phyloP scores from a whole-genome alignment of 2,113 vertebrate genomes.

The Trematocara macrostoma region DNA sequence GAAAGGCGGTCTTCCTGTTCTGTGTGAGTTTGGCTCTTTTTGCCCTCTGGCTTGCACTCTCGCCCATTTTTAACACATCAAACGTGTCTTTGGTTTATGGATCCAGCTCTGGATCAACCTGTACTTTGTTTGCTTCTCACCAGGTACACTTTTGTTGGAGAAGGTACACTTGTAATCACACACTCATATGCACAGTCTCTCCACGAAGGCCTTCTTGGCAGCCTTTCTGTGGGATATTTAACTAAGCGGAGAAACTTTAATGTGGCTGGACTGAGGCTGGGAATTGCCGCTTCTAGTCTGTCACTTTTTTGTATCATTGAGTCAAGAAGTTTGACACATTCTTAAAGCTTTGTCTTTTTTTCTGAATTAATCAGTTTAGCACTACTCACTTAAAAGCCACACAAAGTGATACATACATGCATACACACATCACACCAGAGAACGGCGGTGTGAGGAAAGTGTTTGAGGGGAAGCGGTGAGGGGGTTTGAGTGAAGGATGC shows the following conservation, averaged over 20 bases:
- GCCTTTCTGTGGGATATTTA: slow-evolving; percentile 27
- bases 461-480: not conserved
- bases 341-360: not conserved
- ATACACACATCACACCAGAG: not conserved
- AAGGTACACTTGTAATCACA: slow-evolving; percentile 9
- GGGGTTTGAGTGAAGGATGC: not conserved
- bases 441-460: not conserved
- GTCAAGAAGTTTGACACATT: not conserved
- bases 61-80: slow-evolving; percentile 51
- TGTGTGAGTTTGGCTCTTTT: slow-evolving; percentile 28
- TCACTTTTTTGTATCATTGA: not conserved
- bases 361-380: not conserved
- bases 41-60: slow-evolving; percentile 37
- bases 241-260: slow-evolving; percentile 22
- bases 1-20: slow-evolving; percentile 57
- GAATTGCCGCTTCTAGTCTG: slow-evolving; percentile 3
- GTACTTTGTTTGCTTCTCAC: slow-evolving; percentile 27
- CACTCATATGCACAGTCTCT: slow-evolving; percentile 13
- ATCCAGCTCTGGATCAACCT: slow-evolving; percentile 30
- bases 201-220: slow-evolving; percentile 1
- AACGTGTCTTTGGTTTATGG: slow-evolving; percentile 54
- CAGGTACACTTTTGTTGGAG: slow-evolving; percentile 31
- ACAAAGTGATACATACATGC: not conserved
- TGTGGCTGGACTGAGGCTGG: slow-evolving; percentile 24
- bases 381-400: not conserved